Evolutionary conservation across 2,888 invertebrate species (phyloP).

Genomic region (Esperia sulphurella): DNA sequence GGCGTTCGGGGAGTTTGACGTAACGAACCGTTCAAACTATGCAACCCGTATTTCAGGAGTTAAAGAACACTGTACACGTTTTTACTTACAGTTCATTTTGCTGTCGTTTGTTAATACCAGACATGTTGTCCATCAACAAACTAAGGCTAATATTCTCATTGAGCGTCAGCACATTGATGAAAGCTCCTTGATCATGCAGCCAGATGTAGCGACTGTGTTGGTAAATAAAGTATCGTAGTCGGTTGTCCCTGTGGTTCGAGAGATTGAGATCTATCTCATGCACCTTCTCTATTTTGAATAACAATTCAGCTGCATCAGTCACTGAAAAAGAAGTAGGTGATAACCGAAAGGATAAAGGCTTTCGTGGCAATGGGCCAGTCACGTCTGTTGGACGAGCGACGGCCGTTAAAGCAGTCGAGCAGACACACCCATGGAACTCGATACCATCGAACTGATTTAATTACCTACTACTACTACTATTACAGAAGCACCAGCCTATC

Average conservation of each 20-base stretch:
- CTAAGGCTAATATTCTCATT: slow-evolving; percentile 71
- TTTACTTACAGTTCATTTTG: slow-evolving; percentile 78
- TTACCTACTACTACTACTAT: too few species aligned
- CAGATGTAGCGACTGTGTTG: slow-evolving; percentile 79
- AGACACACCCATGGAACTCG: too few species aligned
- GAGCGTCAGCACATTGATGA: slow-evolving; percentile 66
- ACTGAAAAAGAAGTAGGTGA: slow-evolving; percentile 45
- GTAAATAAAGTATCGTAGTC: slow-evolving; percentile 74
- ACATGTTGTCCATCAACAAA: slow-evolving; percentile 70
- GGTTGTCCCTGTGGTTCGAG: slow-evolving; percentile 59
- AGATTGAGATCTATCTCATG: slow-evolving; percentile 63
- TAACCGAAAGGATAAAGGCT: too few species aligned
- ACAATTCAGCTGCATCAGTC: slow-evolving; percentile 46
- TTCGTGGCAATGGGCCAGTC: too few species aligned
- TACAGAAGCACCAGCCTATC: too few species aligned
- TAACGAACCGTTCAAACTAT: too few species aligned
- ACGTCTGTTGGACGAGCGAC: too few species aligned
- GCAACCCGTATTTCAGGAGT: too few species aligned
- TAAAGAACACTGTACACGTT: too few species aligned
- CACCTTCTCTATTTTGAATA: slow-evolving; percentile 62
- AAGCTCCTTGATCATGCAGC: slow-evolving; percentile 67
- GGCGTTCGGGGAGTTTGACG: too few species aligned
- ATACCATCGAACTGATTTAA: too few species aligned
- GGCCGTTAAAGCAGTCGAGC: too few species aligned
- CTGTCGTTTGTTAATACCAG: slow-evolving; percentile 74